Base-by-base conservation (phyloP, 2,888 invertebrate genomes). In the Rhagonycha fulva region DNA sequence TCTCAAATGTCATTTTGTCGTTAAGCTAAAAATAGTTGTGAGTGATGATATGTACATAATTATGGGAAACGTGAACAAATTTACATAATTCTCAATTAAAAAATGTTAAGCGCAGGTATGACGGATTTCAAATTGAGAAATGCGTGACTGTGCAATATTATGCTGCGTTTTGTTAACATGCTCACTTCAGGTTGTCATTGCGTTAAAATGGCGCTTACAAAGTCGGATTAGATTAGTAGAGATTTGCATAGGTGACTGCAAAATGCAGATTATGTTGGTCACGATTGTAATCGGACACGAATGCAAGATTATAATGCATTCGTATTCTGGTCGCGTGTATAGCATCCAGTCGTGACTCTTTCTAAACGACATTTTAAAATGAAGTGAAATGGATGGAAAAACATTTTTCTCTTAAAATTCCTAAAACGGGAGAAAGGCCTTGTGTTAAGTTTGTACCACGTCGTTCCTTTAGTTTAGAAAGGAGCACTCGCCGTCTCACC, bases 221-320 rank as follows among this genome's bases (percentile, higher is more conserved):
- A 71, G 62, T 71, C 71, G 30, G 71, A 30, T 71, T 71, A 71
- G 71, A 71, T 71, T 71, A 63, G 71, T n/a, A 32, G 66, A 66
- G 71, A 62, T 26, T 32, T 63, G 63, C 30, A 60, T 14, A 71
- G 71, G 62, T 71, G 71, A 71, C 71, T 47, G 63, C 63, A 71
- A 47, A 71, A 71, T 23, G 71, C 66, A 66, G 71, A 62, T 71
- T 71, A 71, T 71, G 71, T 71, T 71, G 63, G 71, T 71, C 71
- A 71, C 71, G 71, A 71, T 71, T 71, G 66, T 30, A 71, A 62
- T 62, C 30, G 63, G 66, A 63, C 23, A 71, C 62, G 32, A 71
- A 70, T 24, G 30, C 61, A 70, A 70, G 26, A 30, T 32, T 71
- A 30, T 63, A 66, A 66, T 66, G 63, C 63, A 14, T 32, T 71